Evolutionary conservation across 2,113 vertebrate species (phyloP).

Genomic region (Zingel zingel): DNA sequence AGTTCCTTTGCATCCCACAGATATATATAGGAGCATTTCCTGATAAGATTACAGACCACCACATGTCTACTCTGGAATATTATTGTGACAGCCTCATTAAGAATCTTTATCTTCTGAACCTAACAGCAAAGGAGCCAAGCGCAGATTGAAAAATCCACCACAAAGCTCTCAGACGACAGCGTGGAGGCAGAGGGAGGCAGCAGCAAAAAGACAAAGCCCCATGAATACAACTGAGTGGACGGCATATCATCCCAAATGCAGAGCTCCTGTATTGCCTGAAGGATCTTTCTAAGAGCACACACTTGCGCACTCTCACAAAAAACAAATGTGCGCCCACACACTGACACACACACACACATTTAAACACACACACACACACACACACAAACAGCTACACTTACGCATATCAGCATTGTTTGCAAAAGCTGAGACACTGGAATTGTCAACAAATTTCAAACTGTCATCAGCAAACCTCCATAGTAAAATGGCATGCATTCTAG

Average conservation of each 20-base stretch:
- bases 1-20: constrained; percentile 12
- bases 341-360: constrained; percentile 36
- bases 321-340: constrained; percentile 49
- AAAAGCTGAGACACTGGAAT: constrained; percentile 74
- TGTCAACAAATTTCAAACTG: constrained; percentile 71
- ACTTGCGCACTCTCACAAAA: constrained; percentile 69
- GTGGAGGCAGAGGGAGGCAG: constrained; percentile 71
- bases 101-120: constrained; percentile 63
- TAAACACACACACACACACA: constrained; percentile 40
- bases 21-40: constrained; percentile 19
- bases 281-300: constrained; percentile 83
- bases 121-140: constrained; percentile 74
- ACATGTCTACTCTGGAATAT: constrained; percentile 25
- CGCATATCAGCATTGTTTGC: constrained; percentile 69
- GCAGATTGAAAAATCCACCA: constrained; percentile 67
- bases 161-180: constrained; percentile 72
- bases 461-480: constrained; percentile 79
- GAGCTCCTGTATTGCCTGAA: constrained; percentile 75
- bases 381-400: constrained; percentile 43
- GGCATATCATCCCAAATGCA: constrained; percentile 60
- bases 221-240: constrained; percentile 79
- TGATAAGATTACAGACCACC: constrained; percentile 27
- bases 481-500: constrained; percentile 87
- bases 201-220: constrained; percentile 78
- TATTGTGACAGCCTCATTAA: constrained; percentile 56